Base-by-base conservation (phyloP, 2,797 vertebrate species). In the Petrocephalus schoutedeni region DNA sequence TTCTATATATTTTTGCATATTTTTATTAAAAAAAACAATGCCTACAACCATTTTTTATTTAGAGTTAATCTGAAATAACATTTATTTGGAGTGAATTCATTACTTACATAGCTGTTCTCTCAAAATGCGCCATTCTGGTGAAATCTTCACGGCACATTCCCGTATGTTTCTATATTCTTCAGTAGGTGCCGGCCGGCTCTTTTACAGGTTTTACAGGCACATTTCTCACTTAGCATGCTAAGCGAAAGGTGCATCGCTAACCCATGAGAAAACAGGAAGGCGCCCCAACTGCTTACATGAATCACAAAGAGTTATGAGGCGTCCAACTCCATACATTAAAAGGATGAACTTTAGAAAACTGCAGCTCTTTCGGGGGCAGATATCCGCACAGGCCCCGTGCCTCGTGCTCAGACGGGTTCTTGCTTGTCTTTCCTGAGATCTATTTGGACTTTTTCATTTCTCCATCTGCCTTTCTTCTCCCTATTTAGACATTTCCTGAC, bases 1-100 rank as follows among this genome's bases (percentile, higher is more conserved):
- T 97, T 97, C 97, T 97, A 95, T 96, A 97, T 96, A 97, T 97
- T 97, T 97, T 96, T 96, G 96, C 97, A 97, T 97, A 96, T 97
- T 97, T 97, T 97, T 94, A 96, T 95, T 92, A 92, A 96, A 97
- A 92, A 77, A 77, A 77, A 49, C 71, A 86, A 88, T 9, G 87
- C 51, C 19, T 83, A 41, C 7, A 21, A 83, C 41, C 8, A 84
- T 84, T 61, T 58, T 14, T 88, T 1, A 85, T 54, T 74, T 36
- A n/a, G 36, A 77, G 71, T 77, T 77, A 19, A 36, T 54, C 67
- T 41, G 53, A 45, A 86, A 14, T 88, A 49, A 80, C 16, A 83
- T 59, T 53, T 82, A 83, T 28, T 28, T 54, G 49, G 10, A 12
- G n/a, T 83, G 51, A 23, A 12, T 51, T 28, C n/a, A 83, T 53